phyloP scores from a whole-genome alignment of 2,113 vertebrate species.

The Chiloscyllium plagiosum region DNA sequence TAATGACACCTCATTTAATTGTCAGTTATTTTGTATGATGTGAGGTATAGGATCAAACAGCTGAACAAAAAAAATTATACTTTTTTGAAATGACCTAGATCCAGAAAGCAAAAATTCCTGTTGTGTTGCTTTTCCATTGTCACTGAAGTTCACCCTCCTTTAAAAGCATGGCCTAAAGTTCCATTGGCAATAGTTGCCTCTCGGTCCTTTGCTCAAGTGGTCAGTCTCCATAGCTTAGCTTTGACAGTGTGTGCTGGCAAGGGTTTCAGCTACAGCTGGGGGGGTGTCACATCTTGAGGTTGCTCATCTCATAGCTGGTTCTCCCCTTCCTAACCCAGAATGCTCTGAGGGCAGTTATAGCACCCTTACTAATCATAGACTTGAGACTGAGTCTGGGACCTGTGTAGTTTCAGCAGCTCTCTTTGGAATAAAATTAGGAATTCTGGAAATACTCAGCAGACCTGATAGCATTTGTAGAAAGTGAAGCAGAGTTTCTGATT shows the following conservation, averaged over 20 bases:
- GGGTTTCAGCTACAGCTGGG: background rate
- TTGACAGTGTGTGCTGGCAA: background rate
- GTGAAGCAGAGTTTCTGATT: background rate
- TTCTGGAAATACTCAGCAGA: background rate
- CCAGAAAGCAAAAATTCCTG: background rate
- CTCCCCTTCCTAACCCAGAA: background rate
- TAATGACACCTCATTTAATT: background rate
- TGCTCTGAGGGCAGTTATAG: background rate
- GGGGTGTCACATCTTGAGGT: background rate
- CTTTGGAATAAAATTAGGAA: background rate
- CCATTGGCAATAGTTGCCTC: background rate
- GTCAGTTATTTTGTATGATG: background rate
- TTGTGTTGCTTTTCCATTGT: background rate
- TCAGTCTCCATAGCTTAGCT: background rate
- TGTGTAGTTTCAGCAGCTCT: background rate
- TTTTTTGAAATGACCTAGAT: background rate
- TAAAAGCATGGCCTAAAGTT: background rate
- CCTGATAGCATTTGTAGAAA: background rate
- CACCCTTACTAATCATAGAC: background rate
- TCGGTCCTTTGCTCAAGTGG: background rate
- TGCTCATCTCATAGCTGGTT: background rate
- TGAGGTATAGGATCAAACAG: background rate
- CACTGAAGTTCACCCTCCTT: background rate
- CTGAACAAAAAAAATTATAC: background rate
- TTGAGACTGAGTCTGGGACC: background rate